A percentile compares a stretch with the other conserved stretches of the same genome.
Conservation (phyloP, 1,140 invertebrate species). For the Pristionchus pacificus region DNA sequence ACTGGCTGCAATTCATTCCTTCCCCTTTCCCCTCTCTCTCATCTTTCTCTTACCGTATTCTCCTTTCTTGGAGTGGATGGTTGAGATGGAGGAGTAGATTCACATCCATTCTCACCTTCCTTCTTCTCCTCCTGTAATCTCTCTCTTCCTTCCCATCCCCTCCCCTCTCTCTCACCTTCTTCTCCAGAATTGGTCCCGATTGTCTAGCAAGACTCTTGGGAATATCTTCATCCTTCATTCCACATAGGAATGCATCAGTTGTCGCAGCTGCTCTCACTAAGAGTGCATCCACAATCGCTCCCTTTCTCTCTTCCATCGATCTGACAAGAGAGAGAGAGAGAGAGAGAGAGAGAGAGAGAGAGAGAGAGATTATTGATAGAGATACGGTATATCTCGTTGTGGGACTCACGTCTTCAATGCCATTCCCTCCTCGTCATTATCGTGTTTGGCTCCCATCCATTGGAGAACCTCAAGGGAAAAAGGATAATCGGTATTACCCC, state of each 20-base stretch:
- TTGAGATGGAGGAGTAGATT: constrained; percentile 4
- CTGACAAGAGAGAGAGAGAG: constrained; percentile 47
- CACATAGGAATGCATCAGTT: constrained; percentile 61
- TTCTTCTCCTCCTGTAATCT: background rate
- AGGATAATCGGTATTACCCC: too few species aligned
- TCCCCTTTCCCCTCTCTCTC: constrained; percentile 6
- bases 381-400: background rate
- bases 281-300: constrained; percentile 72
- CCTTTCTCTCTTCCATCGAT: constrained; percentile 77
- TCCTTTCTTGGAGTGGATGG: background rate
- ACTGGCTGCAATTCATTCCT: too few species aligned
- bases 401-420: constrained; percentile 50
- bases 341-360: background rate
- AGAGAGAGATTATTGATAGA: background rate
- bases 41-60: background rate
- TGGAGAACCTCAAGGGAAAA: constrained; percentile 68
- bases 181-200: background rate
- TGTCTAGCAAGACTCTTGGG: constrained; percentile 19
- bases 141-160: background rate
- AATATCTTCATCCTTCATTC: constrained; percentile 16
- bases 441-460: constrained; percentile 30
- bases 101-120: constrained; percentile 8
- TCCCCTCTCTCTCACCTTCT: background rate
- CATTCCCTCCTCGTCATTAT: constrained; percentile 32
- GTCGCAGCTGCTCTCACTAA: constrained; percentile 72